Percentiles rank a stretch among this genome's conserved stretches.
Conservation (phyloP, 2,797 vertebrate genomes). For the Myotis findleyi region DNA sequence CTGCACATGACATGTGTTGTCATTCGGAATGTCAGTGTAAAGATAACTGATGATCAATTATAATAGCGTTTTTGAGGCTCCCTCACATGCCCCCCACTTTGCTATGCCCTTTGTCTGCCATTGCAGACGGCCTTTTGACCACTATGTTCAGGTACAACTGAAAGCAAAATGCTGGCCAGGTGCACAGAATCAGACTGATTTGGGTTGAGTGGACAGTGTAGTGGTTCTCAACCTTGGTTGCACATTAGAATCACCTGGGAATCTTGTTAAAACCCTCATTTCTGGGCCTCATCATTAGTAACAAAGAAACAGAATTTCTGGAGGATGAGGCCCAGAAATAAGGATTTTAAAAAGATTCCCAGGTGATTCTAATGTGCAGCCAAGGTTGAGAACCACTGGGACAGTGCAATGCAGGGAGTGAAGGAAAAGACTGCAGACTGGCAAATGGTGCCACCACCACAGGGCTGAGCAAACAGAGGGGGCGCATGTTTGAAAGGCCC, state of each 20-base stretch:
- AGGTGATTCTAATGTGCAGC: too few species aligned
- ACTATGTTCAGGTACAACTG: rapidly evolving
- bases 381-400: not conserved
- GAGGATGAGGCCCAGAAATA: too few species aligned
- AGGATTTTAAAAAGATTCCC: too few species aligned
- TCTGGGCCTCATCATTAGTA: too few species aligned
- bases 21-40: not conserved
- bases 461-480: not conserved
- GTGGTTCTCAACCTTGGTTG: too few species aligned
- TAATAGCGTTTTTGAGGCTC: not conserved
- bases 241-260: too few species aligned
- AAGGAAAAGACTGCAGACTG: not conserved
- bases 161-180: not conserved
- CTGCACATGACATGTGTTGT: not conserved
- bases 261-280: too few species aligned
- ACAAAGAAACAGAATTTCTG: too few species aligned
- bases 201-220: not conserved
- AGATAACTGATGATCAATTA: not conserved
- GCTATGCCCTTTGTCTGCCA: not conserved
- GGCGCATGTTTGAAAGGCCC: not conserved
- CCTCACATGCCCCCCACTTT: rapidly evolving
- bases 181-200: not conserved
- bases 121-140: not conserved
- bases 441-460: rapidly evolving
- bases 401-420: not conserved